Evolutionary conservation across 2,888 invertebrate genomes (phyloP), one percentile per base, ranked within the genome.

Genomic region (Tachina lurida): DNA sequence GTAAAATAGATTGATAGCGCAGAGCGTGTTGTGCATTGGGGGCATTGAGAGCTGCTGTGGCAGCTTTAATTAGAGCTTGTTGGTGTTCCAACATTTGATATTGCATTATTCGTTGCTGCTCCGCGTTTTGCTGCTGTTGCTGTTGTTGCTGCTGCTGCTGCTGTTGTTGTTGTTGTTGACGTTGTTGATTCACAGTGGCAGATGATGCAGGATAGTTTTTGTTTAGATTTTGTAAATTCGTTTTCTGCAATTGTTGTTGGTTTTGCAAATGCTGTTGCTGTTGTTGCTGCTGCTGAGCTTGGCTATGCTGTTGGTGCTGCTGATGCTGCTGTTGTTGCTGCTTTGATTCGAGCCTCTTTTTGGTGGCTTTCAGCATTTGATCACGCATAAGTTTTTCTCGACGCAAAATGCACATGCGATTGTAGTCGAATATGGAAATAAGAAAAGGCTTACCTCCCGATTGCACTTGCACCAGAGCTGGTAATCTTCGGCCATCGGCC

Each of bases 371-470:
- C 10, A 90, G 87, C 90, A 94, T 94, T 74, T 94, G 94, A 43
- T 95, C 93, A 47, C 95, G 94, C 89, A 95, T 94, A 3, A 95
- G 92, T 86, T 95, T 95, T 90, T 95, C 96, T 1, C 95, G 93
- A 9, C 96, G 94, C 91, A 96, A 94, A 78, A 95, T 94, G 91
- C 96, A 96, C 96, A 96, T 96, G 87, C 96, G 96, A 92, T 96
- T 96, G 92, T 96, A 96, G 89, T 97, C 96, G 70, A 95, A 95
- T 49, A 96, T 94, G 4, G 96, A 96, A 88, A 97, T 95, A 91
- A 96, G 96, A 92, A 95, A 96, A 0, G 96, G 95, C 89, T 95
- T 95, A n/a, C 96, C 96, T 0, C 96, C 95, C 0, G 96, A 95
- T 90, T 96, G 95, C 1, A 96, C 96, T 89, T 96, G 95, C n/a